Percentiles rank a stretch among this genome's conserved stretches.
phyloP scores from a whole-genome alignment of 2,888 invertebrate species.

The Mylabris sibirica region DNA sequence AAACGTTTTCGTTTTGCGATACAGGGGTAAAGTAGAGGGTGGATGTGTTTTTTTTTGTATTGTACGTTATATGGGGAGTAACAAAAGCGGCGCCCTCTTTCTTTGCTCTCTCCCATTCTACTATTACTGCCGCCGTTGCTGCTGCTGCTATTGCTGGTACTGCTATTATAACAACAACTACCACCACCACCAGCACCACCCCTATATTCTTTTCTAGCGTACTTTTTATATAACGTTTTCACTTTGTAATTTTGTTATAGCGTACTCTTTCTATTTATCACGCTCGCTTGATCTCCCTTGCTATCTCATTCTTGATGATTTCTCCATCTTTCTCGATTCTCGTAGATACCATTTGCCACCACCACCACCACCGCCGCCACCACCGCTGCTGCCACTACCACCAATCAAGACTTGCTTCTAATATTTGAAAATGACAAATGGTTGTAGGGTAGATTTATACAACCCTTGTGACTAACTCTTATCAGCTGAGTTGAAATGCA shows the following conservation, averaged over 20 bases:
- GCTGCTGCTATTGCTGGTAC: too few species aligned
- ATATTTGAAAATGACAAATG: conserved; percentile 47
- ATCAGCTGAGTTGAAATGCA: conserved; percentile 37
- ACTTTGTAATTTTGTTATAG: conserved; percentile 24
- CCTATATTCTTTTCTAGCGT: conserved; percentile 22
- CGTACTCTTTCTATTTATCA: conserved; percentile 12
- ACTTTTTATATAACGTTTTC: conserved; percentile 18
- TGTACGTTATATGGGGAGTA: conserved; percentile 1
- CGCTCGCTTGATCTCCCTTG: not conserved
- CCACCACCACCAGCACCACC: too few species aligned
- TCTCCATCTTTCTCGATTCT: not conserved
- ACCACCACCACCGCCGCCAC: conserved; percentile 3
- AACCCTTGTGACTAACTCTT: conserved; percentile 41
- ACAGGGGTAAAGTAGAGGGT: not conserved
- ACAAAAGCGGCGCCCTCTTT: conserved; percentile 11
- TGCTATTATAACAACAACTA: not conserved
- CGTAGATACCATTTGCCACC: conserved; percentile 12
- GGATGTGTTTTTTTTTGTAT: not conserved
- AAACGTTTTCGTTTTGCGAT: conserved; percentile 6
- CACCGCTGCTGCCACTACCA: conserved; percentile 7
- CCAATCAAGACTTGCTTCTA: conserved; percentile 37
- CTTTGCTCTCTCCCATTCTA: not conserved
- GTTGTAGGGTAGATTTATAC: conserved; percentile 43
- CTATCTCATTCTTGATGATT: not conserved
- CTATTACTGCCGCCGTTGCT: not conserved